A percentile compares a stretch with the other conserved stretches of the same genome.
Evolutionary conservation across 2,797 vertebrate species (phyloP).

Genomic region (Ataeniobius toweri): DNA sequence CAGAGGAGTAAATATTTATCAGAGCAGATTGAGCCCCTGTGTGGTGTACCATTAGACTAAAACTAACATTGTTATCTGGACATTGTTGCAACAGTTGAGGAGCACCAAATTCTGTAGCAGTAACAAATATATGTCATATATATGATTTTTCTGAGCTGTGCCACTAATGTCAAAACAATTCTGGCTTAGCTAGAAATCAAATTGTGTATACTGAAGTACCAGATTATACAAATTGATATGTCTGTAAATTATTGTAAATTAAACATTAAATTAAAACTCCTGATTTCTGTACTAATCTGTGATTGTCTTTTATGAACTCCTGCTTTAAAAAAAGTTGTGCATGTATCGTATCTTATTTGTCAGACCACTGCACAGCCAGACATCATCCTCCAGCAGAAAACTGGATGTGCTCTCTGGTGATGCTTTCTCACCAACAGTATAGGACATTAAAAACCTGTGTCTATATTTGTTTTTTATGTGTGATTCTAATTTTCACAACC

Average conservation of each 20-base stretch:
- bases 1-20: neutral
- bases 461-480: neutral
- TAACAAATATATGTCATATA: neutral
- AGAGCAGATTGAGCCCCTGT: neutral
- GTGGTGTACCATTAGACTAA: neutral
- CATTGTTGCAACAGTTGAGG: neutral
- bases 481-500: conserved; percentile 28
- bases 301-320: conserved; percentile 31
- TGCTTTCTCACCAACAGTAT: neutral
- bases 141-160: neutral
- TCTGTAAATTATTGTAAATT: no score
- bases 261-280: neutral
- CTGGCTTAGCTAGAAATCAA: neutral
- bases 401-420: neutral
- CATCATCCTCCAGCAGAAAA: conserved; percentile 21
- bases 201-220: neutral
- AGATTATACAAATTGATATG: neutral
- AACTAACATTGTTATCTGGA: neutral
- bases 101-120: neutral
- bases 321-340: conserved; percentile 45
- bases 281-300: neutral
- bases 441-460: neutral
- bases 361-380: conserved; percentile 28
- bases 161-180: neutral
- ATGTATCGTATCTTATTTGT: conserved; percentile 36